phyloP scores from a whole-genome alignment of 2,797 vertebrate species.

The Silurus lanzhouensis region DNA sequence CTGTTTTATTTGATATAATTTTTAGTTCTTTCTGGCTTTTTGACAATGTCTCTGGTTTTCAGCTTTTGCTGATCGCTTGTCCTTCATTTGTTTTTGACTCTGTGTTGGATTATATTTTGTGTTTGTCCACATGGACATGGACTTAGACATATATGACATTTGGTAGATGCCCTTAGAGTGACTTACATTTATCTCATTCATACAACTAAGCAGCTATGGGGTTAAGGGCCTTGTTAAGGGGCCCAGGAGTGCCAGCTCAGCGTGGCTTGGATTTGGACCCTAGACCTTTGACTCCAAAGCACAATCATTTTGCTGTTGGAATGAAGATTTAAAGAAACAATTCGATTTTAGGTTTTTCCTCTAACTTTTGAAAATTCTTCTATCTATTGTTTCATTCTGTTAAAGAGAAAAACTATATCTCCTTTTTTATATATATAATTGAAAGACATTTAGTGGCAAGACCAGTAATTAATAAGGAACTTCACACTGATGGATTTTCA shows the following conservation, averaged over 20 bases:
- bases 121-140: background rate
- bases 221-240: too few relatives aligned
- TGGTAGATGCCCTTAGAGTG: too few relatives aligned
- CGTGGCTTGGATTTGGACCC: too few relatives aligned
- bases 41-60: background rate
- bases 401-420: background rate
- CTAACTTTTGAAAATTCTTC: background rate
- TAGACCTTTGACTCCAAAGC: background rate
- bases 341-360: background rate
- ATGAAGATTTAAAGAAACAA: background rate
- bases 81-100: background rate
- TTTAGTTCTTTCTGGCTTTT: background rate
- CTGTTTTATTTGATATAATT: background rate
- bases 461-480: background rate
- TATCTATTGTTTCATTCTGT: background rate
- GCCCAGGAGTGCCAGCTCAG: too few relatives aligned
- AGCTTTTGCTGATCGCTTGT: background rate
- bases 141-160: too few relatives aligned
- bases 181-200: too few relatives aligned
- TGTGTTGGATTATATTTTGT: background rate
- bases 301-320: background rate
- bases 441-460: background rate
- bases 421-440: background rate
- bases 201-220: too few relatives aligned
- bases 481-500: background rate